phyloP scores from a whole-genome alignment of 2,113 vertebrate genomes.

The Setophaga coronata region DNA sequence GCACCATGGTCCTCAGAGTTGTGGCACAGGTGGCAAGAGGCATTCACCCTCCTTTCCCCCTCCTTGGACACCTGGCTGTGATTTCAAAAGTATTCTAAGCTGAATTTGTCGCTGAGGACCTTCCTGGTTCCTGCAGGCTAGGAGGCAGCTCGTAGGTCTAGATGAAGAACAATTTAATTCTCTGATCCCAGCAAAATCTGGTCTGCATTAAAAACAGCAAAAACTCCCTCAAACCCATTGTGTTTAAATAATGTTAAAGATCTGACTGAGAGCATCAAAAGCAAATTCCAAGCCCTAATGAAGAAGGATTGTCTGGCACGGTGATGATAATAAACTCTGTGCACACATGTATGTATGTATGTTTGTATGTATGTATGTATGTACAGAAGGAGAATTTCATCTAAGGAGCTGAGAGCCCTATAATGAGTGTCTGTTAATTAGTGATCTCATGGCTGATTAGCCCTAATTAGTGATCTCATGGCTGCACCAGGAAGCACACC shows the following conservation, averaged over 20 bases:
- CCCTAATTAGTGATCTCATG: background rate
- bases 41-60: too few species aligned
- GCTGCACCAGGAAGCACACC: background rate
- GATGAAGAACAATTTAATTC: background rate
- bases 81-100: background rate
- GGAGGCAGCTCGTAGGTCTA: background rate
- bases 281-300: constrained; percentile 56
- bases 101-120: background rate
- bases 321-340: constrained; percentile 35
- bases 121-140: background rate
- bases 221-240: constrained; percentile 18
- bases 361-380: background rate
- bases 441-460: background rate
- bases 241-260: constrained; percentile 57
- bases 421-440: background rate
- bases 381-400: background rate
- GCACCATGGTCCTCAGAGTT: rapidly evolving
- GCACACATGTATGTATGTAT: background rate
- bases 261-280: constrained; percentile 41
- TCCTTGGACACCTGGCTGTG: background rate
- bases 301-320: constrained; percentile 58
- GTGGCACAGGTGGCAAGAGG: background rate
- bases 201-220: constrained; percentile 56
- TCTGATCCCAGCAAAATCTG: constrained; percentile 47
- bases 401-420: background rate